Evolutionary conservation across 2,888 invertebrate genomes (phyloP).

Genomic region (Caenorhabditis afra): DNA sequence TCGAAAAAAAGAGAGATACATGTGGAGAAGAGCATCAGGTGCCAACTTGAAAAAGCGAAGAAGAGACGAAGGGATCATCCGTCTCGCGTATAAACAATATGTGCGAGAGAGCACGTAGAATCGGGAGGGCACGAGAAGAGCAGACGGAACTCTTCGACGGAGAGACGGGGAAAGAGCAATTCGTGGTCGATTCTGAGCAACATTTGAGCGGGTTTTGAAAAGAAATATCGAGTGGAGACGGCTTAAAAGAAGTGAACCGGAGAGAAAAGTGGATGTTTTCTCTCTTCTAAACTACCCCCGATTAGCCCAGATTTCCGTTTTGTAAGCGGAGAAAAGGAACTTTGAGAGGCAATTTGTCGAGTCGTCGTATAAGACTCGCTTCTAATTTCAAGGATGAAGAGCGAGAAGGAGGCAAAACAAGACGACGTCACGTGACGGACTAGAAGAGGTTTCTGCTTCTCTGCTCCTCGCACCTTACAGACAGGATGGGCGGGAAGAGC

Average conservation of each 20-base stretch:
- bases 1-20: background rate
- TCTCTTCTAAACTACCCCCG: slow-evolving; percentile 9
- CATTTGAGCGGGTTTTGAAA: background rate
- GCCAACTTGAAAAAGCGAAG: slow-evolving; percentile 1
- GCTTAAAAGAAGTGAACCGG: background rate
- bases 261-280: slow-evolving; percentile 2
- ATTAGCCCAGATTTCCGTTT: slow-evolving; percentile 50
- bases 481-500: background rate
- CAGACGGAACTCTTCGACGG: background rate
- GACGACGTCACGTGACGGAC: slow-evolving; percentile 35
- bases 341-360: slow-evolving; percentile 26
- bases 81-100: slow-evolving; percentile 7
- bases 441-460: slow-evolving; percentile 15
- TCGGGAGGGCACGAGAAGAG: background rate
- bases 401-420: slow-evolving; percentile 14
- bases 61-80: slow-evolving; percentile 2
- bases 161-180: slow-evolving; percentile 6
- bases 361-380: background rate
- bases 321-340: background rate
- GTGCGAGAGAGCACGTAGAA: background rate
- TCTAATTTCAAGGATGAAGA: background rate
- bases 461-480: background rate
- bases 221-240: background rate
- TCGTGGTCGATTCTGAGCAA: too few relatives aligned
- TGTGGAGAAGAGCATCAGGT: slow-evolving; percentile 10